Percentiles rank a stretch among this genome's conserved stretches.
Evolutionary conservation across 2,888 invertebrate species (phyloP).

Genomic region (Prosapia bicincta): DNA sequence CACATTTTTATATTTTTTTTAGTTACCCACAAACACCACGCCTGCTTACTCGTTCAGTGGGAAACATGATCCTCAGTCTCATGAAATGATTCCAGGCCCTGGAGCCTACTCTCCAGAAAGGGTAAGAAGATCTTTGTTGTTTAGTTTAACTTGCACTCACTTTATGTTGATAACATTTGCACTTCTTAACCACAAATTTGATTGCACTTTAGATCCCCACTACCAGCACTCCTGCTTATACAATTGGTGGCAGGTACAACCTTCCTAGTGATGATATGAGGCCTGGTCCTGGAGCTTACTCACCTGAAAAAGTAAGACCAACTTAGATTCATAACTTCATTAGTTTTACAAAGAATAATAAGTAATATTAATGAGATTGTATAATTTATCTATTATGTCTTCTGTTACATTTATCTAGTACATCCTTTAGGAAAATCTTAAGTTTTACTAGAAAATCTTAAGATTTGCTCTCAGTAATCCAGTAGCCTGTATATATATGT

Average conservation of each 20-base stretch:
- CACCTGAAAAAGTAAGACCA: conserved; percentile 86
- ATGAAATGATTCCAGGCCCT: conserved; percentile 15
- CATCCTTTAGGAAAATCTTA: too few relatives aligned
- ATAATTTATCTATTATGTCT: too few relatives aligned
- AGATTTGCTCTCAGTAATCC: too few relatives aligned
- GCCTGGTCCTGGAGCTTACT: conserved; percentile 91
- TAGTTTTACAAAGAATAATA: too few relatives aligned
- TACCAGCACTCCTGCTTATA: conserved; percentile 68
- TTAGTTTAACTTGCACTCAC: neutral
- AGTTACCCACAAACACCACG: conserved; percentile 10
- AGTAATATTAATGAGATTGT: too few relatives aligned
- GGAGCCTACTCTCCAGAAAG: conserved; percentile 20
- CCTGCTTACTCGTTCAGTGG: conserved; percentile 18
- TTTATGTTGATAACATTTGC: neutral
- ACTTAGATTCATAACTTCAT: too few relatives aligned
- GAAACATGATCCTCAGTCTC: conserved; percentile 10
- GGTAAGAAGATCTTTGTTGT: neutral
- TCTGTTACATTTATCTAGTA: too few relatives aligned
- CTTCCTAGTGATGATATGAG: conserved; percentile 70
- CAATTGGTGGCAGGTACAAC: conserved; percentile 77
- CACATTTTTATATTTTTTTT: neutral
- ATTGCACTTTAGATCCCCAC: conserved; percentile 20
- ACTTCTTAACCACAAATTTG: neutral
- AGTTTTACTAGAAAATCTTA: too few relatives aligned
- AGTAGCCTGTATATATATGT: too few relatives aligned